Evolutionary conservation across 2,113 vertebrate species (phyloP).

Genomic region (Chauna torquata): DNA sequence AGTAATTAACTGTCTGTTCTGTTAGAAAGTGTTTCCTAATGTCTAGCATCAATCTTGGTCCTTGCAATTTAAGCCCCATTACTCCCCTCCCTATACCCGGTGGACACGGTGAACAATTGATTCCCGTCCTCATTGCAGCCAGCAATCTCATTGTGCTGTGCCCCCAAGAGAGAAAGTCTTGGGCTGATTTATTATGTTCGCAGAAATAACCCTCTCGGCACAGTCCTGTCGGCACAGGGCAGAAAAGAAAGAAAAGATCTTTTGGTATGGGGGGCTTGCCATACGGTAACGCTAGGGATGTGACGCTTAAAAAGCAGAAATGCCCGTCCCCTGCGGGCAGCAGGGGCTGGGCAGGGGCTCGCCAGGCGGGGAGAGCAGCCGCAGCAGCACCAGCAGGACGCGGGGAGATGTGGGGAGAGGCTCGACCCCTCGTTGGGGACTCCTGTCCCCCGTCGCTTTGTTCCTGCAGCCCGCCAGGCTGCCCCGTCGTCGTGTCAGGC

Average conservation of each 20-base stretch:
- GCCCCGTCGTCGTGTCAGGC: fast-evolving
- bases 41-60: not conserved
- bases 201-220: not conserved
- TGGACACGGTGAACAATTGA: not conserved
- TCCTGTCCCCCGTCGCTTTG: not conserved
- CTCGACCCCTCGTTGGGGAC: fast-evolving
- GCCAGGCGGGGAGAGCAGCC: fast-evolving
- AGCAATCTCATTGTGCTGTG: fast-evolving
- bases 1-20: conserved; percentile 46
- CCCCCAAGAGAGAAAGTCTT: not conserved
- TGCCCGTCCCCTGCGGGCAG: not conserved
- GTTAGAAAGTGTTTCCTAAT: conserved; percentile 1
- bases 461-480: not conserved
- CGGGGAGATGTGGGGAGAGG: not conserved
- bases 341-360: not conserved
- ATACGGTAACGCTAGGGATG: not conserved
- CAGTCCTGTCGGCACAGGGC: fast-evolving
- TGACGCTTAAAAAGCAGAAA: not conserved
- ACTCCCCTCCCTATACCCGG: not conserved
- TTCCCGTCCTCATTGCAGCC: not conserved
- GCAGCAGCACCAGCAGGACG: not conserved
- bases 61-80: conserved; percentile 19
- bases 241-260: not conserved
- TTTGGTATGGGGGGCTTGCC: not conserved
- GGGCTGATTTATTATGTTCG: fast-evolving